Base-by-base conservation (phyloP, 1,140 invertebrate species). In the Lepidostoma basale region DNA sequence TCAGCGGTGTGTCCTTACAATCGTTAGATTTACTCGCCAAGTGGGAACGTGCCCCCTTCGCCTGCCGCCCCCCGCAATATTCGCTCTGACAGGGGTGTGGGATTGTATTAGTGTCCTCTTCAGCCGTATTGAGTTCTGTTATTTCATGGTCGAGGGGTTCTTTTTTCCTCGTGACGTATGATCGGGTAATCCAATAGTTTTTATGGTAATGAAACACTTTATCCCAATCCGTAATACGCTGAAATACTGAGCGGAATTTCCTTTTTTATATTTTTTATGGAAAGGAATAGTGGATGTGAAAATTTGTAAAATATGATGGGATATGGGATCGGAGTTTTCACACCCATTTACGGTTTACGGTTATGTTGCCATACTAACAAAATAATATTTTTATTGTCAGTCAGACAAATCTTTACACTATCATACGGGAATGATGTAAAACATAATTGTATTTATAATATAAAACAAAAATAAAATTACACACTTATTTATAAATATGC, bases 1-100 rank as follows among this genome's bases (percentile, higher is more conserved):
- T 68, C 67, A 68, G 67, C 47, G 49, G 67, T 60, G 45, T 49
- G 67, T 63, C 67, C 59, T 68, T 68, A 68, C 67, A 68, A 68
- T 68, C 67, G 67, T 68, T 68, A 68, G 67, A 68, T 68, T 68
- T 68, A 60, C 59, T 39, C 67, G 44, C 45, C 42, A 36, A 52
- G 66, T 52, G 40, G 54, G 39, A 68, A 68, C 67, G 67, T 68
- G 67, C 59, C 67, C 23, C n/a, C 56, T 23, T 22, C 45, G 22
- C 45, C 44, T 1, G 44, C 44, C 4, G 9, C 10, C 16, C 1
- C 42, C 16, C 22, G 30, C 26, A 12, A 14, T 33, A 16, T 28
- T 30, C 49, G n/a, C 14, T 30, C 16, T 20, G 16, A 18, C 44
- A 18, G 44, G 44, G 16, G 44, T 18, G 44, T 22, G 44, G 9